Percentiles rank a stretch among this genome's conserved stretches.
These are phyloP conservation scores for Blastobasis lacticolella DNA, from an alignment of 2,888 invertebrate species.

Conservation along the genomic window DNA sequence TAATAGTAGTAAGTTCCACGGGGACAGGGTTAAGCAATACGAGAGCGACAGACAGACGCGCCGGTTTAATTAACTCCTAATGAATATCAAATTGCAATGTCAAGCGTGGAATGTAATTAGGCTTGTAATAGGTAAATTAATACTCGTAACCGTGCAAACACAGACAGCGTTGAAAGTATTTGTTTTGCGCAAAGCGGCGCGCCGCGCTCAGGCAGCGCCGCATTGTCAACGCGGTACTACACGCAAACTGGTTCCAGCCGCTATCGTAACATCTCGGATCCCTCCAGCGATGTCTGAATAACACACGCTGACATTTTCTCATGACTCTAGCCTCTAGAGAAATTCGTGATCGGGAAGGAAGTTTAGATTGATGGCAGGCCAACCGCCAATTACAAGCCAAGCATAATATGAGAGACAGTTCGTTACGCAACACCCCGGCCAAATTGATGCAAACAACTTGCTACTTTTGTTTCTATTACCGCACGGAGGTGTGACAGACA, in stretches of 20 bases:
- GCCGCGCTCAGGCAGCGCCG: slow-evolving; percentile 28
- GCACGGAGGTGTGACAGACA: slow-evolving; percentile 33
- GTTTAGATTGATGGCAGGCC: slow-evolving; percentile 42
- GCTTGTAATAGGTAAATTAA: too few relatives aligned
- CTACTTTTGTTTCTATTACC: slow-evolving; percentile 34
- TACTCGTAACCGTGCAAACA: slow-evolving; percentile 14
- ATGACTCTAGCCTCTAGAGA: slow-evolving; percentile 36
- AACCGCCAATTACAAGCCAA: slow-evolving; percentile 44
- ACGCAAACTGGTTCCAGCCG: slow-evolving; percentile 34
- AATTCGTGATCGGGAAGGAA: slow-evolving; percentile 54
- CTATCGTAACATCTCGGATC: slow-evolving; percentile 33
- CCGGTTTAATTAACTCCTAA: too few relatives aligned
- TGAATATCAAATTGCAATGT: too few relatives aligned
- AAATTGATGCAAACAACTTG: slow-evolving; percentile 21
- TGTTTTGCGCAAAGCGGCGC: slow-evolving; percentile 41
- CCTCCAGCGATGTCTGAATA: slow-evolving; percentile 22
- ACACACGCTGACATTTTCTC: slow-evolving; percentile 52
- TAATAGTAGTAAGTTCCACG: too few relatives aligned
- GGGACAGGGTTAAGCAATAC: too few relatives aligned
- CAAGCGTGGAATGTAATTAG: too few relatives aligned
- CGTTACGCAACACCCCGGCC: slow-evolving; percentile 36
- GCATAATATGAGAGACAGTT: slow-evolving; percentile 35
- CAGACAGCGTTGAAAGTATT: slow-evolving; percentile 40
- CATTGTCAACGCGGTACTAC: slow-evolving; percentile 37
- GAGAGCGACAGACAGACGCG: too few relatives aligned